Evolutionary conservation across 2,888 invertebrate genomes (phyloP).

Genomic region (Abscondita cerata): DNA sequence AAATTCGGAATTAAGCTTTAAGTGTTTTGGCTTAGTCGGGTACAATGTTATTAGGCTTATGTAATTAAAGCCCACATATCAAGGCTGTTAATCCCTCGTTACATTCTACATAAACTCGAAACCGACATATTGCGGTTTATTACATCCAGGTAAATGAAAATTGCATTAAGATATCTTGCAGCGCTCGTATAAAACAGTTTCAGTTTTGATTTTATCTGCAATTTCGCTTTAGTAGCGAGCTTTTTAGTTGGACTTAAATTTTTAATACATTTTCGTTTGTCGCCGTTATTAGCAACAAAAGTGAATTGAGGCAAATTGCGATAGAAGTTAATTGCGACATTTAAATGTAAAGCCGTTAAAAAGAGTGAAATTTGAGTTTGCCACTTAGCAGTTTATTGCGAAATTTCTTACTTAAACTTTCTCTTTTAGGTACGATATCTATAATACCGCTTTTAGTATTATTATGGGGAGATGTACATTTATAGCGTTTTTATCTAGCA

Average conservation of each 20-base stretch:
- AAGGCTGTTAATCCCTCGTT: conserved; percentile 7
- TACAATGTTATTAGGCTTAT: conserved; percentile 7
- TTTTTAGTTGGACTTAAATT: too few relatives aligned
- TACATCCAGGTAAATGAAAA: conserved; percentile 7
- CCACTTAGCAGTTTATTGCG: conserved; percentile 12
- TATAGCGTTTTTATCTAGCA: conserved; percentile 23
- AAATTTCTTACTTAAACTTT: conserved; percentile 1
- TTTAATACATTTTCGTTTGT: too few relatives aligned
- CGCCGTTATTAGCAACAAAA: too few relatives aligned
- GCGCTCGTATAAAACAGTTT: too few relatives aligned
- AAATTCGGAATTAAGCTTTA: conserved; percentile 5
- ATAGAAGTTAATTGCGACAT: too few relatives aligned
- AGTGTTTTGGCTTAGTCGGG: neutral
- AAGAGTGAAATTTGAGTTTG: neutral
- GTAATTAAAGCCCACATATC: conserved; percentile 9
- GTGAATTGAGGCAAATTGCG: too few relatives aligned
- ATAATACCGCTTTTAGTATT: conserved; percentile 13
- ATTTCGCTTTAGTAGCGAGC: too few relatives aligned
- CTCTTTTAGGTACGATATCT: neutral
- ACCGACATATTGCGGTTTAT: conserved; percentile 11
- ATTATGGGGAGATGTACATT: conserved; percentile 20
- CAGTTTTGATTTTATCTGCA: too few relatives aligned
- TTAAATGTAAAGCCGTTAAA: too few relatives aligned
- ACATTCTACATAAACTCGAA: conserved; percentile 8
- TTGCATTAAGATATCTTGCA: neutral